These are phyloP conservation scores for Grallaria varia DNA, from an alignment of 2,113 vertebrate genomes.

Conservation along the genomic window DNA sequence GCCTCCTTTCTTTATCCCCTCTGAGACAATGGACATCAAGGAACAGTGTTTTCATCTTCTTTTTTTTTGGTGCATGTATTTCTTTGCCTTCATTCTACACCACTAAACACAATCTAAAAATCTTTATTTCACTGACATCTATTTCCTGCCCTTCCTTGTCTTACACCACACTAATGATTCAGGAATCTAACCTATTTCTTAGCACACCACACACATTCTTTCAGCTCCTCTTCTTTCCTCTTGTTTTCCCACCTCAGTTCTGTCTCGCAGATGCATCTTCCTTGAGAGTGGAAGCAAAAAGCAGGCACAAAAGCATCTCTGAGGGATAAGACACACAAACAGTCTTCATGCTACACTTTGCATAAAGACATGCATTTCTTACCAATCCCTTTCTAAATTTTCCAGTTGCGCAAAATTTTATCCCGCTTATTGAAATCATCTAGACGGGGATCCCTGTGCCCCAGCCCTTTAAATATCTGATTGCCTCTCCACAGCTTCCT, in stretches of 20 bases:
- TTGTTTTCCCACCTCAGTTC: background rate
- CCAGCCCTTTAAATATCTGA: constrained; percentile 17
- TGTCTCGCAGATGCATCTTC: background rate
- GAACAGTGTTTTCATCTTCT: background rate
- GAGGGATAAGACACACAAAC: background rate
- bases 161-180: background rate
- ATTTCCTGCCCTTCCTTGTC: background rate
- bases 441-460: constrained; percentile 8
- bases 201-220: background rate
- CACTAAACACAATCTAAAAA: background rate
- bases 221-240: background rate
- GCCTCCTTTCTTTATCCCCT: background rate
- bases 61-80: background rate
- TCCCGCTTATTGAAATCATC: background rate
- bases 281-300: background rate
- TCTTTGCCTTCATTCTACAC: background rate
- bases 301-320: background rate
- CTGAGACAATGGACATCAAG: background rate
- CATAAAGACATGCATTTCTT: background rate
- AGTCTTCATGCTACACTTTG: background rate
- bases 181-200: background rate
- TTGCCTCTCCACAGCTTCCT: constrained; percentile 31
- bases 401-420: background rate
- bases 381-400: background rate
- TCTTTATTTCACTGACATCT: background rate